phyloP scores from a whole-genome alignment of 2,113 vertebrate genomes.

The Atractosteus spatula region DNA sequence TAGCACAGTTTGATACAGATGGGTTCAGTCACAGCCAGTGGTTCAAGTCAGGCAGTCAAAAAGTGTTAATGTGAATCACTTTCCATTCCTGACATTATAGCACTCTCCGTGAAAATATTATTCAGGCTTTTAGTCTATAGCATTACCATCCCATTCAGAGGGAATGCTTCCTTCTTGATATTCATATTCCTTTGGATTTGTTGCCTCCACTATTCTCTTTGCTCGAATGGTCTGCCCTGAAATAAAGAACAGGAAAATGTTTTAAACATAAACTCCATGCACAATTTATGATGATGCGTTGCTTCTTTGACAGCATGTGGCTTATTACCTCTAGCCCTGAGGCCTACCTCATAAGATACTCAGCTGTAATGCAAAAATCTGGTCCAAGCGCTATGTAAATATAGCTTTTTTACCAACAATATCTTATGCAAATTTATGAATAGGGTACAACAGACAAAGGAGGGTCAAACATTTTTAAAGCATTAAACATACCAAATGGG shows the following conservation, averaged over 20 bases:
- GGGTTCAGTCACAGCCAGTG: slow-evolving; percentile 19
- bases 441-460: not conserved
- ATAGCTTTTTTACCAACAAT: not conserved
- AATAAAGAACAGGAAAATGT: slow-evolving; percentile 15
- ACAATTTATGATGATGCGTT: slow-evolving; percentile 28
- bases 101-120: not conserved
- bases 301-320: slow-evolving; percentile 9
- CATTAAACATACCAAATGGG: too few relatives aligned
- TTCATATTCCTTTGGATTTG: slow-evolving; percentile 65
- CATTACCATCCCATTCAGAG: slow-evolving; percentile 91
- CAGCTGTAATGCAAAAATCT: slow-evolving; percentile 4
- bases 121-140: slow-evolving; percentile 27
- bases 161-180: slow-evolving; percentile 83
- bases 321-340: slow-evolving; percentile 15
- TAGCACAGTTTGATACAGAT: slow-evolving; percentile 19
- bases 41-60: slow-evolving; percentile 6
- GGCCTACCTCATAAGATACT: slow-evolving; percentile 9
- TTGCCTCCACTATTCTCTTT: slow-evolving; percentile 72
- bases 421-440: slow-evolving; percentile 6
- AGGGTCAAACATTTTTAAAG: not conserved
- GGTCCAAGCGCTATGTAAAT: slow-evolving; percentile 7
- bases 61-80: slow-evolving; percentile 10
- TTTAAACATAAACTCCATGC: slow-evolving; percentile 24
- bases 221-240: slow-evolving; percentile 62
- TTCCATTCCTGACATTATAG: slow-evolving; percentile 9